phyloP scores from a whole-genome alignment of 2,888 invertebrate genomes.

The Hydroisotoma schaefferi region DNA sequence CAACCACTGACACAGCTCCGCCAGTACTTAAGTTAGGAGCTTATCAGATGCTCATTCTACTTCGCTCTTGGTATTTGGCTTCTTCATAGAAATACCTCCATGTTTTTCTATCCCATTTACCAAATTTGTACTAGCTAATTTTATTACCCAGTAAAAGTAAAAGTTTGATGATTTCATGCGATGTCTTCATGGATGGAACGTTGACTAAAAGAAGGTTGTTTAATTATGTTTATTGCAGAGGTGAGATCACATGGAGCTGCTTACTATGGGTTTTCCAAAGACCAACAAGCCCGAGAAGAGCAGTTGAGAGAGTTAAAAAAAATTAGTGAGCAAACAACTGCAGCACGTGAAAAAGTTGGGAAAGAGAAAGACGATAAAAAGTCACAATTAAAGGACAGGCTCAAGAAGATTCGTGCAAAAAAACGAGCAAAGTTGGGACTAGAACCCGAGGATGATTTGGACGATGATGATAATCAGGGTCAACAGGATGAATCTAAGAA shows the following conservation, averaged over 20 bases:
- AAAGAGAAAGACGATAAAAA: constrained; percentile 54
- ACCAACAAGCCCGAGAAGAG: constrained; percentile 70
- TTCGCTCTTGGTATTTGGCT: too few relatives aligned
- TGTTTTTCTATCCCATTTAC: too few relatives aligned
- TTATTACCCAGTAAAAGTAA: too few relatives aligned
- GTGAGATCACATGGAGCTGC: constrained; percentile 88
- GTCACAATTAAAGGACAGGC: constrained; percentile 52
- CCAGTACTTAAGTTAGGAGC: too few relatives aligned
- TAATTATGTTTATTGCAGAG: constrained; percentile 57
- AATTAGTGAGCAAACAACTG: constrained; percentile 67
- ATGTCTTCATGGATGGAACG: too few relatives aligned
- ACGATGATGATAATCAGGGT: constrained; percentile 31
- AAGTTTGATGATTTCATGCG: too few relatives aligned
- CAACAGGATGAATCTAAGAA: constrained; percentile 1
- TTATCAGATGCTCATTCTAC: too few relatives aligned
- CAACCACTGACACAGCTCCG: too few relatives aligned
- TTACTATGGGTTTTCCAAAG: constrained; percentile 84
- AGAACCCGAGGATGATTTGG: constrained; percentile 43
- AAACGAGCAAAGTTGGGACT: constrained; percentile 50
- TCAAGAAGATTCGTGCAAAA: constrained; percentile 52
- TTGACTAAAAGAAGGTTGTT: too few relatives aligned
- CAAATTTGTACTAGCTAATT: too few relatives aligned
- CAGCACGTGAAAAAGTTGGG: constrained; percentile 58
- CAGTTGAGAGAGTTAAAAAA: constrained; percentile 76
- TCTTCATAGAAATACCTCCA: too few relatives aligned